Conservation (phyloP, 2,113 vertebrate species). For the Urocitellus parryii region DNA sequence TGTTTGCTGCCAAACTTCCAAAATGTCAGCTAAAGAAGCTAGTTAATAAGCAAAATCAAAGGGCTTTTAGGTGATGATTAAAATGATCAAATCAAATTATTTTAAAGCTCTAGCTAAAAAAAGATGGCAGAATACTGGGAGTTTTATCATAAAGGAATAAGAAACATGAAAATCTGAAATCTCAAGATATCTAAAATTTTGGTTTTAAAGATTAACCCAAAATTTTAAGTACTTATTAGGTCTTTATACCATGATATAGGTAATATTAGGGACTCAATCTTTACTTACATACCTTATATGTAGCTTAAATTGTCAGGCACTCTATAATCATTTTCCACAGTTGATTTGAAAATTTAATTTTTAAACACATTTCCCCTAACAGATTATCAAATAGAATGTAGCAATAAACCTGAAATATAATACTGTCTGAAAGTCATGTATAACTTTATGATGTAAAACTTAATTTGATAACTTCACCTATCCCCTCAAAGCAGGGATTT, state of each 20-base stretch:
- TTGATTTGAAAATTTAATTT: slow-evolving; percentile 21
- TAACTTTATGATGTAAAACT: background rate
- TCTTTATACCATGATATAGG: background rate
- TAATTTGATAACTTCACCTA: slow-evolving; percentile 35
- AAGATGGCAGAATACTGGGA: slow-evolving; percentile 17
- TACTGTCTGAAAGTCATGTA: slow-evolving; percentile 63
- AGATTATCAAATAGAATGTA: slow-evolving; percentile 57
- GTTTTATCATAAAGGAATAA: slow-evolving; percentile 43
- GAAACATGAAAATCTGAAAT: slow-evolving; percentile 31
- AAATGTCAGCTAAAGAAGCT: slow-evolving; percentile 18
- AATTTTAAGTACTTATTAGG: slow-evolving; percentile 25
- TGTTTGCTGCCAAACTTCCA: slow-evolving; percentile 41
- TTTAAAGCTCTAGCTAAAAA: slow-evolving; percentile 20
- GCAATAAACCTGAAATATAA: slow-evolving; percentile 58
- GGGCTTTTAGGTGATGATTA: background rate
- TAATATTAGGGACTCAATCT: slow-evolving; percentile 21
- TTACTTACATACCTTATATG: slow-evolving; percentile 24
- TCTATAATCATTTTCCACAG: slow-evolving; percentile 22
- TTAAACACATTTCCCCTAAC: slow-evolving; percentile 54
- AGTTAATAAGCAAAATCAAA: background rate
- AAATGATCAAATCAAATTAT: slow-evolving; percentile 31
- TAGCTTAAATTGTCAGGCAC: slow-evolving; percentile 38
- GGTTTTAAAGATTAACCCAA: background rate
- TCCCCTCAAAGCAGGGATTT: background rate
- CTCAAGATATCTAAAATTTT: slow-evolving; percentile 33